A percentile compares a stretch with the other conserved stretches of the same genome.
These are phyloP conservation scores for Eulacestoma nigropectus DNA, from an alignment of 2,113 vertebrate genomes.

Conservation along the genomic window DNA sequence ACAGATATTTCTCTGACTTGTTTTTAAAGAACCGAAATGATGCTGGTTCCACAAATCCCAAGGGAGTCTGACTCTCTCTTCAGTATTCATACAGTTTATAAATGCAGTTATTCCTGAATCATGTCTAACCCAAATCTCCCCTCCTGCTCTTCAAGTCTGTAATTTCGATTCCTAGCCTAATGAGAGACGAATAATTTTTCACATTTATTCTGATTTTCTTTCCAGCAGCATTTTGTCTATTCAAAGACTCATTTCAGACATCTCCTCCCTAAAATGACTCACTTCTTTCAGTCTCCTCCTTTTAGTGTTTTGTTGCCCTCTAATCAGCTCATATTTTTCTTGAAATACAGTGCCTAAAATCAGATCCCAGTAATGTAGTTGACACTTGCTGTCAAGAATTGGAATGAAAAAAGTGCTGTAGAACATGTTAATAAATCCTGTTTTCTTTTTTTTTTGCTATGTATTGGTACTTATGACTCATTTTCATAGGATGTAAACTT, in stretches of 20 bases:
- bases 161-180: constrained; percentile 6
- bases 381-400: background rate
- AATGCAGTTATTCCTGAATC: background rate
- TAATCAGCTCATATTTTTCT: background rate
- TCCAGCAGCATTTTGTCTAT: background rate
- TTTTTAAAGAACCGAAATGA: background rate
- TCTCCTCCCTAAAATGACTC: background rate
- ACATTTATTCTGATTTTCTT: background rate
- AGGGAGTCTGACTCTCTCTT: background rate
- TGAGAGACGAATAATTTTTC: background rate
- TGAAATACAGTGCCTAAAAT: background rate
- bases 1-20: background rate
- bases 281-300: background rate
- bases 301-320: background rate
- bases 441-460: background rate
- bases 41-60: background rate
- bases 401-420: background rate
- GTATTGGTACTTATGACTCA: background rate
- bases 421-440: background rate
- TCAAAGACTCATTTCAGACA: background rate
- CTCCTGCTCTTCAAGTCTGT: background rate
- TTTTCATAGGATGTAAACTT: background rate
- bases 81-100: background rate
- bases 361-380: background rate
- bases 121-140: background rate